phyloP scores from a whole-genome alignment of 2,797 vertebrate species.

The Tokudaia muenninki region DNA sequence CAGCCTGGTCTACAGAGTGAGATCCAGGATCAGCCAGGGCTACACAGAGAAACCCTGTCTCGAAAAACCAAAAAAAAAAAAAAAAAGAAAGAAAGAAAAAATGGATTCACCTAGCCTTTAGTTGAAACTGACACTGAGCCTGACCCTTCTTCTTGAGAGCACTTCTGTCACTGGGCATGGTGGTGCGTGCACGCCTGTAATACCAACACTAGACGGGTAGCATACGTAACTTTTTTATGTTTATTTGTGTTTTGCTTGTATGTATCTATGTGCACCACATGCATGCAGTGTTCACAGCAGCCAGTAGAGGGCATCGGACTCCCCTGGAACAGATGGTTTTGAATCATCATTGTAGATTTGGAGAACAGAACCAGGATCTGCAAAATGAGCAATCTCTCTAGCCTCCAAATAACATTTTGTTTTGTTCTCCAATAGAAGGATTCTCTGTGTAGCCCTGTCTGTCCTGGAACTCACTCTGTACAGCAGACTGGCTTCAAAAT shows the following conservation, averaged over 20 bases:
- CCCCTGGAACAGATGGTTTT: neutral
- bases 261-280: neutral
- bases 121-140: neutral
- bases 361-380: neutral
- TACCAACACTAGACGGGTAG: neutral
- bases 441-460: neutral
- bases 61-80: no score
- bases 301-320: neutral
- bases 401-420: neutral
- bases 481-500: neutral
- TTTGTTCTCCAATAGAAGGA: neutral
- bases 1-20: no score
- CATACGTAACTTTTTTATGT: no score
- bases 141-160: neutral
- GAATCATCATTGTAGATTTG: no score
- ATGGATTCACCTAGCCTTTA: neutral
- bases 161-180: neutral
- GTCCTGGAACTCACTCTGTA: neutral
- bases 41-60: no score
- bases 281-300: neutral
- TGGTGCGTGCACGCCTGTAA: neutral
- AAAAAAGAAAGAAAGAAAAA: neutral
- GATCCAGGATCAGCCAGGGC: no score
- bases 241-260: neutral
- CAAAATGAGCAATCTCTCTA: neutral